Conservation (phyloP, 2,113 vertebrate genomes). For the Eretmochelys imbricata region DNA sequence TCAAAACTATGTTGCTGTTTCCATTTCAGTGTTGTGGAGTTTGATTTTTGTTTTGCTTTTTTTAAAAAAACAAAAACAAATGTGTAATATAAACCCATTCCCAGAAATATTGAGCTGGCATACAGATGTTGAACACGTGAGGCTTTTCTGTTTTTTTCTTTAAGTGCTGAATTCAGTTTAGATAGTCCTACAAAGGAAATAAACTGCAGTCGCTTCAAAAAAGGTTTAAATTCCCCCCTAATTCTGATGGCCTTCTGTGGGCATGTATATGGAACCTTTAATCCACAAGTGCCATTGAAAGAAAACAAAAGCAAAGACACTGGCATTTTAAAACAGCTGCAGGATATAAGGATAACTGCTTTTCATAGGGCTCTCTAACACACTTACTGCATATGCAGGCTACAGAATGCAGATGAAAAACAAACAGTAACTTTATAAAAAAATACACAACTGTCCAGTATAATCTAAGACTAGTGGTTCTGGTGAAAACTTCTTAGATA, state of each 20-base stretch:
- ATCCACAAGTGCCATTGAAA: not conserved
- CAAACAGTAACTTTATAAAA: not conserved
- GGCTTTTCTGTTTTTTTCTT: not conserved
- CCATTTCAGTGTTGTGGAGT: not conserved
- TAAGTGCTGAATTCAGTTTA: not conserved
- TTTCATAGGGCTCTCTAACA: slow-evolving; percentile 17
- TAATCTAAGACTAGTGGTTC: not conserved
- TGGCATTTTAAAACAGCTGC: slow-evolving; percentile 1
- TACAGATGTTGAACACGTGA: not conserved
- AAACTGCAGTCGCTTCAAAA: not conserved
- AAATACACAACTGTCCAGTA: not conserved
- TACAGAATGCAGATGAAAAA: not conserved
- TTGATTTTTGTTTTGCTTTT: not conserved
- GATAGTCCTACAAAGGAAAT: not conserved
- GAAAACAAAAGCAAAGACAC: not conserved
- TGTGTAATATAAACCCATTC: not conserved
- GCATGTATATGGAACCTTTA: not conserved
- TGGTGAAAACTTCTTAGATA: not conserved
- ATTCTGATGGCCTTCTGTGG: not conserved
- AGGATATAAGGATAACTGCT: slow-evolving; percentile 3
- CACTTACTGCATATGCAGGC: not conserved
- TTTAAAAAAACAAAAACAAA: not conserved
- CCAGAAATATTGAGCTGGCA: not conserved
- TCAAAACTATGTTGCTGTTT: not conserved
- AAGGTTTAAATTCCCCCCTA: not conserved